Evolutionary conservation across 2,888 invertebrate genomes (phyloP), one percentile per base, ranked within the genome.

Genomic region (Perizoma flavofasciatum): DNA sequence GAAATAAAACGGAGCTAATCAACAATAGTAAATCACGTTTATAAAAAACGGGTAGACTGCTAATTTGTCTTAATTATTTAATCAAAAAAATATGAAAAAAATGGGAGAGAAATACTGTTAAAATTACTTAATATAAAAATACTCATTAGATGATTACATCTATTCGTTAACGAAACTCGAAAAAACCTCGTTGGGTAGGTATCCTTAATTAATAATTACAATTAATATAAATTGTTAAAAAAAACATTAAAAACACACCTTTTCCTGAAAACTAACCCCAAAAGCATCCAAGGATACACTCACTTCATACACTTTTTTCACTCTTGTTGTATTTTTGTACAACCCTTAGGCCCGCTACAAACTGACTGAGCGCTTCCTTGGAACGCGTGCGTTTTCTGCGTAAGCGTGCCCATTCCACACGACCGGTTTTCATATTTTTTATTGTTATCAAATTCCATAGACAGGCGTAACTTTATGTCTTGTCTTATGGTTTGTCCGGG

Each of bases 281-380:
- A 56, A 52, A 47, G 32, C 49, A 45, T 61, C 61, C 54, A 59
- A 56, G 47, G 6, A 47, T 53, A 65, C 55, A 55, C 58, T 53
- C 58, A 51, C 50, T 55, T 45, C 61, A 62, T 22, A 22, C 22
- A 22, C 22, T 59, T 61, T 57, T 54, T 0, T 44, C 47, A 48
- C 33, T 34, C 35, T 7, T 65, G 49, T 53, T 49, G 46, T 59
- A 33, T 56, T 60, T 63, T 73, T 73, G 75, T 73, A 69, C 66
- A 56, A 74, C 72, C 67, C 67, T 67, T 67, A 65, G 70, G 78
- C 80, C 60, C 63, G 81, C 74, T 69, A 67, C 72, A 61, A 68
- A 74, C 71, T 65, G 73, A 86, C 84, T 86, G 83, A 78, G 65
- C 70, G 61, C 67, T 73, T 74, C 74, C 74, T 68, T 72, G 57